phyloP scores from a whole-genome alignment of 2,797 vertebrate genomes.

The Phoeniculus purpureus region DNA sequence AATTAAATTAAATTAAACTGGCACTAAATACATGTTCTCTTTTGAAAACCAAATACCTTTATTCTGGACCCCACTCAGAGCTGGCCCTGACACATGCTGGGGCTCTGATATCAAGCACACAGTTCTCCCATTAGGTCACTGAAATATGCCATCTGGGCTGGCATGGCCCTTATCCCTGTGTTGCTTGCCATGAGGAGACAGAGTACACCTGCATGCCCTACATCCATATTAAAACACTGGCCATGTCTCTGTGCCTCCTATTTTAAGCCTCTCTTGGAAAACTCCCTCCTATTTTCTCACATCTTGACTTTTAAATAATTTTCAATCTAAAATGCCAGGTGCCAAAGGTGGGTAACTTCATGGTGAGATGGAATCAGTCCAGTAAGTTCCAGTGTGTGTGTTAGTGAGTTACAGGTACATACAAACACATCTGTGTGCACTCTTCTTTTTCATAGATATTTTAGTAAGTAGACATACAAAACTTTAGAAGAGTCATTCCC shows the following conservation, averaged over 20 bases:
- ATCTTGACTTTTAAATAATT: background rate
- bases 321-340: background rate
- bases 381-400: fast-evolving
- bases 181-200: background rate
- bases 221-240: background rate
- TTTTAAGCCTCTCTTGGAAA: background rate
- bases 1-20: too few species aligned
- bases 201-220: background rate
- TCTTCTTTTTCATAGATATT: background rate
- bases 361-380: background rate
- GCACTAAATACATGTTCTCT: background rate
- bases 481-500: background rate
- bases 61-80: background rate
- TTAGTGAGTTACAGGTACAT: background rate
- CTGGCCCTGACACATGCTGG: background rate
- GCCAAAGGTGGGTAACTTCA: background rate
- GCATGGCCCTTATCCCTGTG: background rate
- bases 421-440: fast-evolving
- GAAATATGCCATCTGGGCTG: background rate
- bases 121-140: background rate
- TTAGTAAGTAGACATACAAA: background rate
- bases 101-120: background rate
- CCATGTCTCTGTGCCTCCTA: background rate
- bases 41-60: background rate
- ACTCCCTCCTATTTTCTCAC: background rate